Conservation (phyloP, 37 sponge, comb jelly and placozoan species). For the Aplysina aerophoba region DNA sequence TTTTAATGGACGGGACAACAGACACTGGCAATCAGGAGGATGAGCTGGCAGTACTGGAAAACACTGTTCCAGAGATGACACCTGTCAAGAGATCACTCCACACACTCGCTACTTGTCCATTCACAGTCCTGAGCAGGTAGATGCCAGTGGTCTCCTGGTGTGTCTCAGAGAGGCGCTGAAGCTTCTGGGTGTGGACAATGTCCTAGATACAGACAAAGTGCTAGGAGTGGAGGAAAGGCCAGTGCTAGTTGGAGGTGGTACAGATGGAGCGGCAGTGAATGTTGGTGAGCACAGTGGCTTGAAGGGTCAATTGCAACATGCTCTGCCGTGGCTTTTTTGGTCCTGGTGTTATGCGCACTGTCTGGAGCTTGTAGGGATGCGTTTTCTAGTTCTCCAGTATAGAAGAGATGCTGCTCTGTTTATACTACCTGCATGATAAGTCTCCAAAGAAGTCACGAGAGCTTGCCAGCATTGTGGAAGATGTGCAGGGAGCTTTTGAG, state of each 20-base stretch:
- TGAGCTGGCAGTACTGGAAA: slow-evolving; percentile 2
- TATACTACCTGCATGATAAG: slow-evolving; percentile 34
- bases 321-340: slow-evolving; percentile 38
- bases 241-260: slow-evolving; percentile 28
- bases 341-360: slow-evolving; percentile 26
- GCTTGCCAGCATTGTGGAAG: slow-evolving; percentile 20
- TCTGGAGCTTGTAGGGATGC: slow-evolving; percentile 41
- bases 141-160: slow-evolving; percentile 22
- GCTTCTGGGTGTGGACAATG: background rate
- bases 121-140: slow-evolving; percentile 17
- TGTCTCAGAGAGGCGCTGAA: background rate
- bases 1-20: slow-evolving; percentile 23
- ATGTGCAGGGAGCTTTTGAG: slow-evolving; percentile 21
- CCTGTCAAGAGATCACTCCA: slow-evolving; percentile 4
- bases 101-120: slow-evolving; percentile 13
- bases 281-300: slow-evolving; percentile 23
- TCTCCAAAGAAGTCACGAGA: slow-evolving; percentile 24
- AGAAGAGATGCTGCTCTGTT: slow-evolving; percentile 22
- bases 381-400: slow-evolving; percentile 4
- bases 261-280: slow-evolving; percentile 19
- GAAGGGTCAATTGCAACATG: slow-evolving; percentile 28
- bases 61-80: slow-evolving; percentile 22
- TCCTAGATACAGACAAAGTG: background rate
- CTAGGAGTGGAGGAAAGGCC: slow-evolving; percentile 1
- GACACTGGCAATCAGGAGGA: slow-evolving; percentile 40